Conservation (phyloP, 2,888 invertebrate species). For the Dryobotodes eremita region DNA sequence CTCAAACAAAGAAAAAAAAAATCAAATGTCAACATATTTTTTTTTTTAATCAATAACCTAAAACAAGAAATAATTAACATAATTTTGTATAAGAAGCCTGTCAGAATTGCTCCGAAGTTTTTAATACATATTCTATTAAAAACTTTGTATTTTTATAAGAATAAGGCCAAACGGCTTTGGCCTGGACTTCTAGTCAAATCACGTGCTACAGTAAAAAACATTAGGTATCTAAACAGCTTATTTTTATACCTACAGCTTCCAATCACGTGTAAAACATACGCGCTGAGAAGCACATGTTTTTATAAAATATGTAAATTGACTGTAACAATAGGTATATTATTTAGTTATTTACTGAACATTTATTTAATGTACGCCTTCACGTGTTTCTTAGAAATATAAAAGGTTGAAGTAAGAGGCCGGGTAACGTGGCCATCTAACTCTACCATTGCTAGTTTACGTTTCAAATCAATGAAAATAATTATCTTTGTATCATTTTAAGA, state of each 20-base stretch:
- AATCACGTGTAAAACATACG: slow-evolving; percentile 48
- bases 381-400: slow-evolving; percentile 32
- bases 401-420: background rate
- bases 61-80: background rate
- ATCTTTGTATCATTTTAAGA: background rate
- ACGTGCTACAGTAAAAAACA: background rate
- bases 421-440: background rate
- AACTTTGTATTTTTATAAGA: background rate
- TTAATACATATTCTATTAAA: background rate
- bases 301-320: slow-evolving; percentile 62
- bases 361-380: slow-evolving; percentile 25
- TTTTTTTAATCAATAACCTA: background rate
- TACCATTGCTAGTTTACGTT: too few relatives aligned
- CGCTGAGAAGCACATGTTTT: slow-evolving; percentile 40
- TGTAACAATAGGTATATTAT: slow-evolving; percentile 48
- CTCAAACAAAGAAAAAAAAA: background rate
- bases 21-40: background rate
- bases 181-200: background rate
- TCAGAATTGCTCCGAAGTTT: background rate
- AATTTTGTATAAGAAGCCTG: background rate
- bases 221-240: background rate
- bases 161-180: background rate
- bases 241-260: slow-evolving; percentile 18
- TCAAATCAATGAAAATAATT: background rate
- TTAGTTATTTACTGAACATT: slow-evolving; percentile 49